Base-by-base conservation (phyloP, 2,888 invertebrate species). In the Spatulosminthurus flaviceps region DNA sequence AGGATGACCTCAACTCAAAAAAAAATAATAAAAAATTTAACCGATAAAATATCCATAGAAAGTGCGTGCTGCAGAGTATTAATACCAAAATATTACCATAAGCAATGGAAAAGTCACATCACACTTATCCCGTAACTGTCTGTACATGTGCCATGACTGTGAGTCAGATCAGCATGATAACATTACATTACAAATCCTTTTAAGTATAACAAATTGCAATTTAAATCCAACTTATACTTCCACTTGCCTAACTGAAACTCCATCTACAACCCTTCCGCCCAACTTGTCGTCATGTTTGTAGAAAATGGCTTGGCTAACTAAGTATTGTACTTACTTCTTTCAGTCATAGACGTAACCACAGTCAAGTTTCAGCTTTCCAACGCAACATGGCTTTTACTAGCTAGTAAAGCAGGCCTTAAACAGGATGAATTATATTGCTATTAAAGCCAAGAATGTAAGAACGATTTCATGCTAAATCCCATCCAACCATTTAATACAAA, bases 191-290 rank as follows among this genome's bases (percentile, higher is more conserved):
- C n/a, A 64, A 24, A 26, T 64, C 21, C 26, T 21, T 22, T 60
- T 21, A 64, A 64, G 13, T 22, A 22, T 16, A 24, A 22, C 24
- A 64, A 64, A 26, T 22, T 16, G 2, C 64, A 64, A 64, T 64
- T 64, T 26, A 64, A 64, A n/a, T 11, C 24, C 26, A 24, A 64
- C 4, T 4, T 28, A 22, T 28, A 26, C 28, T 26, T 28, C 9
- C 67, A 67, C 11, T 67, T 28, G 29, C 11, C 64, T 64, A 7
- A 26, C 29, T 67, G 67, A 28, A 7, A 67, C 67, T 16, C 67
- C 67, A 67, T 67, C 67, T 67, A 67, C 67, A n/a, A 26, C n/a
- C 19, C 28, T 26, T n/a, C 67, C n/a, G n/a, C 67, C 28, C 24
- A 24, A 67, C 67, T 29, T n/a, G 51, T 51, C 51, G 51, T n/a